Percentiles rank a stretch among this genome's conserved stretches.
Conservation (phyloP, 2,888 invertebrate species). For the Melinopterus prodromus region DNA sequence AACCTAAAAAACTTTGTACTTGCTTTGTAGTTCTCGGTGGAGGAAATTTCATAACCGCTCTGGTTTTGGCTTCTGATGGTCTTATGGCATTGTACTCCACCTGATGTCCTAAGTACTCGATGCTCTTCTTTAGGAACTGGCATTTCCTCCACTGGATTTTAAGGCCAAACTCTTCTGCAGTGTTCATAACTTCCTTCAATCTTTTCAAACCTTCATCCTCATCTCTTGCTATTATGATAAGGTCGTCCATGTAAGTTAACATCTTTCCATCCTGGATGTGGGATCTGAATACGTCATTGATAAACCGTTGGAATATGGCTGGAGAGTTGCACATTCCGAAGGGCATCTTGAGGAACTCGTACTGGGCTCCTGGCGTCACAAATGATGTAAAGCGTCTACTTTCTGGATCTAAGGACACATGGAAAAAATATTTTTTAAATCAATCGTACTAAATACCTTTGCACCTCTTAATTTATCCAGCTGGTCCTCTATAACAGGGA, state of each 20-base stretch:
- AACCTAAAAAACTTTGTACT: conserved; percentile 48
- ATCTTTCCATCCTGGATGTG: too few relatives aligned
- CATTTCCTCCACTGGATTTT: background rate
- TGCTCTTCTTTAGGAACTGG: background rate
- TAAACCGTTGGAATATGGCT: too few relatives aligned
- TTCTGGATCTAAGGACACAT: too few relatives aligned
- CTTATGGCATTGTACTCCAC: background rate
- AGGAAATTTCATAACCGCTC: conserved; percentile 40
- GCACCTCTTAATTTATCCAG: conserved; percentile 21
- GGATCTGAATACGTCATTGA: too few relatives aligned
- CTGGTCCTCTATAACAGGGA: conserved; percentile 36
- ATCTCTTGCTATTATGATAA: conserved; percentile 41
- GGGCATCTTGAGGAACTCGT: conserved; percentile 51
- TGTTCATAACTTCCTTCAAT: background rate
- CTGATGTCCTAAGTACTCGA: background rate
- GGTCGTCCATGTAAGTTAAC: too few relatives aligned
- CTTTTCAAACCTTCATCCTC: background rate
- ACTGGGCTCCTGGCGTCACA: too few relatives aligned
- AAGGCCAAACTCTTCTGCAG: background rate
- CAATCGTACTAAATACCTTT: background rate
- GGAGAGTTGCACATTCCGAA: conserved; percentile 54
- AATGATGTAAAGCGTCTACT: too few relatives aligned
- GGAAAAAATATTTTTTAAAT: too few relatives aligned
- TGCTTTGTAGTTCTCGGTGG: conserved; percentile 44
- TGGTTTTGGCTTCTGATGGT: background rate